These are phyloP conservation scores for Neoscelio sp. DNA, from an alignment of 2,888 invertebrate genomes.

Conservation along the genomic window DNA sequence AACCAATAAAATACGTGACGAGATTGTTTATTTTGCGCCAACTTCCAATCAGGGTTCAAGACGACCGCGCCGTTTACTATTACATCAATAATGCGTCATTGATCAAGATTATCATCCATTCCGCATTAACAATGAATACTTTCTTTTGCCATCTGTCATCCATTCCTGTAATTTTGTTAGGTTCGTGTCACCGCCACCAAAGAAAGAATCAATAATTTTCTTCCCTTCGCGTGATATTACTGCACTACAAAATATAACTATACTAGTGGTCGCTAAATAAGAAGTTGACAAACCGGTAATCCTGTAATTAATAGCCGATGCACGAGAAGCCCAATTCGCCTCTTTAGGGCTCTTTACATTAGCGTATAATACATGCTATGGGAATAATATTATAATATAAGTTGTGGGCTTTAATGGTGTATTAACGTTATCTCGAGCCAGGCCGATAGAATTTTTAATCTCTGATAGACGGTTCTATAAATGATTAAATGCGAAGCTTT, in stretches of 20 bases:
- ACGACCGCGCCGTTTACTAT: constrained; percentile 25
- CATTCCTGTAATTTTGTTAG: constrained; percentile 28
- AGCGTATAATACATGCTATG: too few relatives aligned
- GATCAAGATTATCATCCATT: constrained; percentile 29
- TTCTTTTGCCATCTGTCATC: constrained; percentile 36
- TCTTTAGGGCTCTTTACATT: too few relatives aligned
- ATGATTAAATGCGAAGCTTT: too few relatives aligned
- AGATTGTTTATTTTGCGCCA: constrained; percentile 51
- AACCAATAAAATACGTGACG: constrained; percentile 61
- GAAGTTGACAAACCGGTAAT: constrained; percentile 17
- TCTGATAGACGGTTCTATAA: too few relatives aligned
- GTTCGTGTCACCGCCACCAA: constrained; percentile 8
- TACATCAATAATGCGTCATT: constrained; percentile 27
- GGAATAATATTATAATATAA: too few relatives aligned
- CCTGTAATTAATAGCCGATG: constrained; percentile 15
- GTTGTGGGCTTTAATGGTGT: too few relatives aligned
- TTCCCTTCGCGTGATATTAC: constrained; percentile 13
- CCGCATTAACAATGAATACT: constrained; percentile 26
- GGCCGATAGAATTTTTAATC: too few relatives aligned
- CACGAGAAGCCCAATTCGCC: constrained; percentile 24
- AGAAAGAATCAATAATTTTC: constrained; percentile 38
- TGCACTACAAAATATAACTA: background rate
- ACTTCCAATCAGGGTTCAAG: constrained; percentile 22
- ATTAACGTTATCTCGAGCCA: too few relatives aligned
- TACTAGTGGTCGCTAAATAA: background rate